Percentiles rank a stretch among this genome's conserved stretches.
Conservation (phyloP, 92 coral and sea anemone genomes). For the Zoanthus sansibaricus region DNA sequence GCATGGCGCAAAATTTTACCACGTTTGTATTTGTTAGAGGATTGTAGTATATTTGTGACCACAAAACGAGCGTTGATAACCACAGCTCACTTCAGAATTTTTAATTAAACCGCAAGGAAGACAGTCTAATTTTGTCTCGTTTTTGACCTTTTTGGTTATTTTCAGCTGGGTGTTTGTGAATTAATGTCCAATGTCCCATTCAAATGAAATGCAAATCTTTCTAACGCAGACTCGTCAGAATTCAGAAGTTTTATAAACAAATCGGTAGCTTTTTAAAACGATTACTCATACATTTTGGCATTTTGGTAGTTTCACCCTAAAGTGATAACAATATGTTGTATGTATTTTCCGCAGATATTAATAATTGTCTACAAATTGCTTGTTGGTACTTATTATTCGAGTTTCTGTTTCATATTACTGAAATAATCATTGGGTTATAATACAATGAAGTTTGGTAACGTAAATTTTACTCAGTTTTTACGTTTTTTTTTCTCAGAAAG, state of each 20-base stretch:
- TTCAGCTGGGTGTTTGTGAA: background rate
- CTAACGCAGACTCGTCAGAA: background rate
- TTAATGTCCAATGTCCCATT: background rate
- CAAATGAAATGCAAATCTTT: background rate
- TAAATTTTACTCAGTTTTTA: too few relatives aligned
- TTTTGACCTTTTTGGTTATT: background rate
- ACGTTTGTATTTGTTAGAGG: background rate
- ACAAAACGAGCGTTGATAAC: background rate
- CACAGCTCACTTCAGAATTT: background rate
- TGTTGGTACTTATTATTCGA: too few relatives aligned
- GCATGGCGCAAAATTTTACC: background rate
- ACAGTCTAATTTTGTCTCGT: background rate
- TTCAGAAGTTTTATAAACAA: background rate
- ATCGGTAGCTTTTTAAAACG: background rate
- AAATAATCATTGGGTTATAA: too few relatives aligned
- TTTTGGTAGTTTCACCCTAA: too few relatives aligned
- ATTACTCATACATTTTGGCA: too few relatives aligned
- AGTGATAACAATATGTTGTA: too few relatives aligned
- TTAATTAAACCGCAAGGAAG: background rate
- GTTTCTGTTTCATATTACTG: too few relatives aligned
- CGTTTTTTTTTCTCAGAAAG: too few relatives aligned
- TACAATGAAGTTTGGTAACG: too few relatives aligned
- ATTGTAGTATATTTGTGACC: too few relatives aligned
- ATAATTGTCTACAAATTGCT: too few relatives aligned
- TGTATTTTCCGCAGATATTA: too few relatives aligned